These are phyloP conservation scores for Adelphocoris suturalis DNA, from an alignment of 2,888 invertebrate genomes.

Conservation along the genomic window DNA sequence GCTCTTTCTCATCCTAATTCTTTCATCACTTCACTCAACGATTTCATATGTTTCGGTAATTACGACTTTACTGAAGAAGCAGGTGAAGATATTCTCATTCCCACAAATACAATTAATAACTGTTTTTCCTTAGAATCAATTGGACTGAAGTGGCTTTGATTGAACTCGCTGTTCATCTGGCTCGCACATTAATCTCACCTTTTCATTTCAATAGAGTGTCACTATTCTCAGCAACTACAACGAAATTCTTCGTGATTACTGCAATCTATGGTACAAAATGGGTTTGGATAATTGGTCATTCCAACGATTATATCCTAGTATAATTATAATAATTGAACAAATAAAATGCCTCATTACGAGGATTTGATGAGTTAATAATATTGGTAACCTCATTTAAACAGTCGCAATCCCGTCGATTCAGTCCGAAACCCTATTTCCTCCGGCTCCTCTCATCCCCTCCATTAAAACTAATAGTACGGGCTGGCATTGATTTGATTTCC, in stretches of 20 bases:
- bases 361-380: neutral
- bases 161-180: too few species aligned
- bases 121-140: too few species aligned
- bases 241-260: neutral
- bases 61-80: too few species aligned
- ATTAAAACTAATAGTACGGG: neutral
- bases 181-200: too few species aligned
- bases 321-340: constrained; percentile 11
- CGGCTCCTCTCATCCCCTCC: neutral
- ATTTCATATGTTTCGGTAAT: too few species aligned
- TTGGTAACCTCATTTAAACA: neutral
- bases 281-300: neutral
- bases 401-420: neutral
- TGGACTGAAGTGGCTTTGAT: too few species aligned
- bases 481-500: constrained; percentile 32
- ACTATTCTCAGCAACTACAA: too few species aligned
- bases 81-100: too few species aligned
- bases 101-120: too few species aligned
- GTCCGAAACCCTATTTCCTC: neutral
- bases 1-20: too few species aligned
- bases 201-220: too few species aligned
- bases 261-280: neutral
- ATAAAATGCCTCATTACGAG: neutral
- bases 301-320: neutral
- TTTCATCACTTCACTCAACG: too few species aligned